Conservation (phyloP, 1,140 invertebrate genomes). For the Zeugodacus cucurbitae region DNA sequence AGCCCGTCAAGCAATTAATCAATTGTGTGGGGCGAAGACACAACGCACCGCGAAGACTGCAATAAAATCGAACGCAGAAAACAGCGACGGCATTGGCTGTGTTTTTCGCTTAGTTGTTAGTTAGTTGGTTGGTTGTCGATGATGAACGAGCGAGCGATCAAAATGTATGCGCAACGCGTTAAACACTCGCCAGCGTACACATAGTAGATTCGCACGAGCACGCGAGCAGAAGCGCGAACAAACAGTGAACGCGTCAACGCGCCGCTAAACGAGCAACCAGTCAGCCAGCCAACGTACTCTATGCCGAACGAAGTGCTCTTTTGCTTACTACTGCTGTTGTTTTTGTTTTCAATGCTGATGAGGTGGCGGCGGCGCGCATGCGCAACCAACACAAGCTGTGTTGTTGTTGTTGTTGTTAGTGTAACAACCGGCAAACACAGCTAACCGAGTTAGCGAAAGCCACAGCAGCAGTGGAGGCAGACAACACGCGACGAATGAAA, state of each 20-base stretch:
- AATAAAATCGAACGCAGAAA: background rate
- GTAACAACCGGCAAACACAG: background rate
- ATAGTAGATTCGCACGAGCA: conserved; percentile 12
- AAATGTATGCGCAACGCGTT: background rate
- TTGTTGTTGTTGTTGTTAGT: too few species aligned
- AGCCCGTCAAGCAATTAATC: background rate
- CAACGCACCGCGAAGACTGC: background rate
- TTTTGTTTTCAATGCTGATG: background rate
- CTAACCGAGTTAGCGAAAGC: background rate
- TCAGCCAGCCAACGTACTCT: background rate
- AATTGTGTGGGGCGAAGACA: background rate
- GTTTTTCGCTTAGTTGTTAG: background rate
- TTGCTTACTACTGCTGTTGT: background rate
- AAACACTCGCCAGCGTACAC: background rate
- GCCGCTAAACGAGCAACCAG: conserved; percentile 4
- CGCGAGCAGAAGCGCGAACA: conserved; percentile 32
- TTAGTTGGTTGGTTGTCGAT: too few species aligned
- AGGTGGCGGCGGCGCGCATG: background rate
- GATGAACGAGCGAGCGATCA: background rate
- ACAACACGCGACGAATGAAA: conserved; percentile 24
- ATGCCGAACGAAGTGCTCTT: background rate
- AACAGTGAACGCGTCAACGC: conserved; percentile 35
- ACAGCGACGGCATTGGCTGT: background rate
- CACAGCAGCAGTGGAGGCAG: background rate
- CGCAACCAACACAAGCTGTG: background rate